Base-by-base conservation (phyloP, 2,888 invertebrate genomes). In the Oxyteleia sp. region DNA sequence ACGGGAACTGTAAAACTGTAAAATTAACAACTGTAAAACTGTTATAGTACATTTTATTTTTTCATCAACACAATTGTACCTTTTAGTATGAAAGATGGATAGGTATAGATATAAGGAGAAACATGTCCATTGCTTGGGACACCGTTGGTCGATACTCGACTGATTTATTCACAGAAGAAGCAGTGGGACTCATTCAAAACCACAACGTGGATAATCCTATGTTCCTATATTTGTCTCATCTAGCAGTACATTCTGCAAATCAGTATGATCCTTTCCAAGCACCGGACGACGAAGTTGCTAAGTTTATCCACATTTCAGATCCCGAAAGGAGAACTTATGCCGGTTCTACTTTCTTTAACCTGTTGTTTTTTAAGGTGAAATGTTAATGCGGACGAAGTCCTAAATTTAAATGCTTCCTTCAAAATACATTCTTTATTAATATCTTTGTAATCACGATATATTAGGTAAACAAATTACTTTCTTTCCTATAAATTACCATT, bases 161-260 rank as follows among this genome's bases (percentile, higher is more conserved):
- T 0, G 95, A 95, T 85, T 87, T 96, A n/a, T 96, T 96, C 88
- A 96, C 96, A 0, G 93, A 95, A 15, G 95, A 96, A 92, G 96
- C 96, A 0, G 94, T 95, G 1, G 92, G 93, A n/a, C 87, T 96
- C 10, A 96, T 96, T 61, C 90, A 93, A 3, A 91, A 94, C n/a
- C 89, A 92, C 76, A 92, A 94, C 80, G 89, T 91, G 0, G 82
- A 91, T 51, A 88, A 93, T 1, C 96, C 96, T 0, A 93, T 96
- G 93, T 96, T 96, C 90, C 94, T 97, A 88, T 96, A 96, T 91
- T 89, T 97, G 68, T 95, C 96, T 0, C 96, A 96, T 88, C 92
- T 95, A 57, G 96, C 96, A 0, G 95, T 96, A 0, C 96, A 97
- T 91, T 94, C 95, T n/a, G 96, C 95, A 0, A 96, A 96, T 88